A percentile compares a stretch with the other conserved stretches of the same genome.
phyloP scores from a whole-genome alignment of 2,113 vertebrate genomes.

The Xenopus tropicalis region DNA sequence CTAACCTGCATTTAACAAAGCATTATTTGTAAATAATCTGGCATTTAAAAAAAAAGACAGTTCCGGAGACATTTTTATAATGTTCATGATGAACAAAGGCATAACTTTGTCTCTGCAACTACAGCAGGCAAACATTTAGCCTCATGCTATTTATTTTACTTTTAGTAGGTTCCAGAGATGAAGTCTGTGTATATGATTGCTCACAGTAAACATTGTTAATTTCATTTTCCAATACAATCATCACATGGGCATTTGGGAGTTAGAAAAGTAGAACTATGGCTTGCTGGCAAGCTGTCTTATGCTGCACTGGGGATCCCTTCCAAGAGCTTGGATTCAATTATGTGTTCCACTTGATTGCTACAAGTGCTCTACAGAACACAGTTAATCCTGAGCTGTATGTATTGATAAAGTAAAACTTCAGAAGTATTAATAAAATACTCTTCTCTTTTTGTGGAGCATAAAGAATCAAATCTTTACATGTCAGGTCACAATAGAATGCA shows the following conservation, averaged over 20 bases:
- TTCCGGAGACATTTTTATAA: too few relatives aligned
- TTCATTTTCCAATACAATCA: constrained; percentile 23
- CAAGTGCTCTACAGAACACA: constrained; percentile 22
- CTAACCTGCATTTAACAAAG: too few relatives aligned
- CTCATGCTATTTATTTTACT: background rate
- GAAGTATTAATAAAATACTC: background rate
- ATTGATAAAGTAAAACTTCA: constrained; percentile 1
- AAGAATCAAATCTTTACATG: constrained; percentile 18
- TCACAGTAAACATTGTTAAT: constrained; percentile 30
- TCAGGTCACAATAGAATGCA: background rate
- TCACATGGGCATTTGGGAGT: constrained; percentile 21
- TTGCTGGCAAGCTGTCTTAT: constrained; percentile 36
- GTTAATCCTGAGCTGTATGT: constrained; percentile 23
- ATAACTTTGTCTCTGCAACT: too few relatives aligned
- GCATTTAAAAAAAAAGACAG: too few relatives aligned
- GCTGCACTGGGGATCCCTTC: constrained; percentile 24
- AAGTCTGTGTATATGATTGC: constrained; percentile 19
- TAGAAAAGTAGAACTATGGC: constrained; percentile 18
- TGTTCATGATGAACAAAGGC: too few relatives aligned
- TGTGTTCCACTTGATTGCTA: constrained; percentile 38
- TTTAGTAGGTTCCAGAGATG: constrained; percentile 14
- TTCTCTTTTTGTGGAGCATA: background rate
- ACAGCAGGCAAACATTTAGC: too few relatives aligned
- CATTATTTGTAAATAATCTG: too few relatives aligned
- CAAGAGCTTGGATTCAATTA: constrained; percentile 39